Evolutionary conservation across 2,888 invertebrate genomes (phyloP).

Genomic region (Acleris cristana): DNA sequence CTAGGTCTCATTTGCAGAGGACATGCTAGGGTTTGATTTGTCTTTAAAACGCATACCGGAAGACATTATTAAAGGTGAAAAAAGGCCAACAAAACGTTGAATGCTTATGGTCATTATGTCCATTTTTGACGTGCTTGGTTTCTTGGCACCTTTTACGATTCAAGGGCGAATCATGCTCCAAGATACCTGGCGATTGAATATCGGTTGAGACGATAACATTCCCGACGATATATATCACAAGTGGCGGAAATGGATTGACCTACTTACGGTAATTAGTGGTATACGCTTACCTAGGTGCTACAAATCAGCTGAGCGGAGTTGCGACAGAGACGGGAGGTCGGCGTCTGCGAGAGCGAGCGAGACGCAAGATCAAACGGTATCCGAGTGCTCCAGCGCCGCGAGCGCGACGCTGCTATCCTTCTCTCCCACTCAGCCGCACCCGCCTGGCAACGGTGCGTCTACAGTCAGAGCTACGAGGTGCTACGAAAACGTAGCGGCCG

Average conservation of each 20-base stretch:
- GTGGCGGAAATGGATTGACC: conserved; percentile 37
- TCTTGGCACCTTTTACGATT: conserved; percentile 15
- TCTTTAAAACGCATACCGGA: conserved; percentile 40
- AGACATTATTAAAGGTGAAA: conserved; percentile 31
- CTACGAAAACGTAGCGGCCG: not conserved
- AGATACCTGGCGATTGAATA: conserved; percentile 36
- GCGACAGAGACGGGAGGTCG: not conserved
- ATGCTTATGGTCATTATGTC: conserved; percentile 3
- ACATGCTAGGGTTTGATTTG: conserved; percentile 42
- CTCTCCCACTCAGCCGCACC: conserved; percentile 29
- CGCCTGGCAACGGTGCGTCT: conserved; percentile 5
- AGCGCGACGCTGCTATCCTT: conserved; percentile 40
- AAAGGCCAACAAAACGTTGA: conserved; percentile 3
- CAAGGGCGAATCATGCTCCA: conserved; percentile 44
- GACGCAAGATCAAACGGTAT: conserved; percentile 5
- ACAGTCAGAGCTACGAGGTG: not conserved
- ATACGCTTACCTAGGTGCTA: not conserved
- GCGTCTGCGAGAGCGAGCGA: not conserved
- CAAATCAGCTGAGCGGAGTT: not conserved
- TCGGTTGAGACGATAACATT: conserved; percentile 41
- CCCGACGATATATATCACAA: conserved; percentile 17
- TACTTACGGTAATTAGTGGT: conserved; percentile 20
- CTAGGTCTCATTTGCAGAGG: conserved; percentile 22
- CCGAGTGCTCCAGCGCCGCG: conserved; percentile 34
- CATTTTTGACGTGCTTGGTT: conserved; percentile 9